Percentiles rank a stretch among this genome's conserved stretches.
Conservation (phyloP, 2,113 vertebrate species). For the Sphaerodactylus townsendi region DNA sequence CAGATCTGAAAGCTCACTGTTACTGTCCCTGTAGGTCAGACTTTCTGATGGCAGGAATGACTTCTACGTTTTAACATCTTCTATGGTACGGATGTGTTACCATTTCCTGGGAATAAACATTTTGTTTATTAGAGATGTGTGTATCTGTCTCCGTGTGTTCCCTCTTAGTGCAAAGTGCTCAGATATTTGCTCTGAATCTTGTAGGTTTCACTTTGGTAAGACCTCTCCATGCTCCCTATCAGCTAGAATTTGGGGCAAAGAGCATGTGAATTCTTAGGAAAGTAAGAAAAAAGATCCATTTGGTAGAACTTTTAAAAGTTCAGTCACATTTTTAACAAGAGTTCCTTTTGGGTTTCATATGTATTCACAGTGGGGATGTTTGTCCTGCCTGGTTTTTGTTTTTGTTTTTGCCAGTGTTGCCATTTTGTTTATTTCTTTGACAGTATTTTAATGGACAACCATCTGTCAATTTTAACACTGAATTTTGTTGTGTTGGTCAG, state of each 20-base stretch:
- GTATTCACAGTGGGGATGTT: too few species aligned
- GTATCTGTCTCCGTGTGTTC: rapidly evolving
- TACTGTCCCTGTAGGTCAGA: background rate
- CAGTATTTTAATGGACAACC: too few species aligned
- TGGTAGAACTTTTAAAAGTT: background rate
- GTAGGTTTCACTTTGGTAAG: constrained; percentile 1
- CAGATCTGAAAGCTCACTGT: background rate
- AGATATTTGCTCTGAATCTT: background rate
- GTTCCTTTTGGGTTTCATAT: too few species aligned
- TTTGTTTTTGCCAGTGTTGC: too few species aligned
- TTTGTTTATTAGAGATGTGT: background rate
- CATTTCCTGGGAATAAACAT: background rate
- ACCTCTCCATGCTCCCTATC: background rate
- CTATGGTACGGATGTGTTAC: background rate
- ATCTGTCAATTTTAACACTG: too few species aligned
- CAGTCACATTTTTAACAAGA: background rate
- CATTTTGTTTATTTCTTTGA: too few species aligned
- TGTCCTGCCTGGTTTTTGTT: too few species aligned
- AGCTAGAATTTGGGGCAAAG: too few species aligned
- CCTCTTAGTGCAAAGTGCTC: rapidly evolving
- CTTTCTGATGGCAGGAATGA: background rate
- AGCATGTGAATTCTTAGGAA: background rate
- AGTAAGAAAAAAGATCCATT: background rate
- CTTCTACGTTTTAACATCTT: background rate
- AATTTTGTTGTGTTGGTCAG: too few species aligned